These are phyloP conservation scores for Arion vulgaris DNA, from an alignment of 1,140 invertebrate genomes.

Conservation along the genomic window DNA sequence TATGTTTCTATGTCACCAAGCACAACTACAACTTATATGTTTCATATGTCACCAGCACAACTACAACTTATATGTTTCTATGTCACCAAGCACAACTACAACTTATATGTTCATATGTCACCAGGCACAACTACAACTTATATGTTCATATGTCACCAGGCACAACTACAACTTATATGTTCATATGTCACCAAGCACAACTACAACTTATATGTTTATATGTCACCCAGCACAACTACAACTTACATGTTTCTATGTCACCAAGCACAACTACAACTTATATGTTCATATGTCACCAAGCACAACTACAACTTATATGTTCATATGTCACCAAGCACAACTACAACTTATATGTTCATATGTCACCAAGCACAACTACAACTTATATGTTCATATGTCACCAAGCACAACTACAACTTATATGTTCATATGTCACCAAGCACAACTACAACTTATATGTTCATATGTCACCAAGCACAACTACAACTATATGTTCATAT, in stretches of 20 bases:
- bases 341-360: constrained; percentile 62
- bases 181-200: background rate
- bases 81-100: background rate
- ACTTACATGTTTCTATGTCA: constrained; percentile 62
- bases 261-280: constrained; percentile 54
- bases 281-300: background rate
- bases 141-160: constrained; percentile 62
- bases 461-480: constrained; percentile 62
- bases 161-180: constrained; percentile 46
- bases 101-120: constrained; percentile 62
- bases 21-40: constrained; percentile 60
- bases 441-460: constrained; percentile 60
- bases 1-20: constrained; percentile 63
- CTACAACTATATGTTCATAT: constrained; percentile 16
- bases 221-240: constrained; percentile 61
- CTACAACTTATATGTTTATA: constrained; percentile 58
- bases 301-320: constrained; percentile 50
- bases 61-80: constrained; percentile 5
- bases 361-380: constrained; percentile 57
- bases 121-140: constrained; percentile 61
- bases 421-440: constrained; percentile 63
- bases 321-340: constrained; percentile 62
- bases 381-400: background rate
- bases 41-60: constrained; percentile 61
- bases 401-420: constrained; percentile 40